Base-by-base conservation (phyloP, 1,140 invertebrate genomes). In the Drosophila teissieri region DNA sequence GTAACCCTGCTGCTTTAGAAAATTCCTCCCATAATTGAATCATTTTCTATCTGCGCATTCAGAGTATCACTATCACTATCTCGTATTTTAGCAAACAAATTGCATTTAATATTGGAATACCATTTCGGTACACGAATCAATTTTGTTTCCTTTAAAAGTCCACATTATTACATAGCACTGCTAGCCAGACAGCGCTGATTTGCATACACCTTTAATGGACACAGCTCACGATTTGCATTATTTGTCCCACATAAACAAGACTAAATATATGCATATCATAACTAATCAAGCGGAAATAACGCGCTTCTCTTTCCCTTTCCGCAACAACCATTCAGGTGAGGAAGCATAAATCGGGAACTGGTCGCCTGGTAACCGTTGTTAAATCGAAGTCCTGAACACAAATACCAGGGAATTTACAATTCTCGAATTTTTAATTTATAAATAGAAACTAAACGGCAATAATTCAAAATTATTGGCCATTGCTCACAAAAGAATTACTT, bases 171-270 rank as follows among this genome's bases (percentile, higher is more conserved):
- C 2, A 31, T 1, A 31, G 31, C 31, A 31, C 31, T 31, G 8
- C 8, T 8, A 10, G 31, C 27, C 7, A 58, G 37, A 12, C 36
- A 58, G 31, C 36, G 11, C 17, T 69, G 40, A 70, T 69, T 78
- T 77, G 45, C 54, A 77, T 76, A 55, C 19, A 37, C 48, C 45
- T 53, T 55, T 69, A 52, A 56, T 69, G 7, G 48, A 31, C 60
- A 80, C 63, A 52, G 46, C 53, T 48, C 51, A 75, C 56, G 48
- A 60, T 48, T 64, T 44, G 17, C 65, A 78, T 80, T 86, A 80
- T 86, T 86, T 86, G 81, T 31, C 24, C 45, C 61, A 80, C 83
- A 84, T 88, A 88, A 88, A 88, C 84, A 88, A 83, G 49, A 72
- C 53, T 78, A 80, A 56, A 56, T 52, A 6, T 19, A 60, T 64